These are phyloP conservation scores for Amphimedon queenslandica DNA, from an alignment of 37 sponge, comb jelly and placozoan species.

Conservation along the genomic window DNA sequence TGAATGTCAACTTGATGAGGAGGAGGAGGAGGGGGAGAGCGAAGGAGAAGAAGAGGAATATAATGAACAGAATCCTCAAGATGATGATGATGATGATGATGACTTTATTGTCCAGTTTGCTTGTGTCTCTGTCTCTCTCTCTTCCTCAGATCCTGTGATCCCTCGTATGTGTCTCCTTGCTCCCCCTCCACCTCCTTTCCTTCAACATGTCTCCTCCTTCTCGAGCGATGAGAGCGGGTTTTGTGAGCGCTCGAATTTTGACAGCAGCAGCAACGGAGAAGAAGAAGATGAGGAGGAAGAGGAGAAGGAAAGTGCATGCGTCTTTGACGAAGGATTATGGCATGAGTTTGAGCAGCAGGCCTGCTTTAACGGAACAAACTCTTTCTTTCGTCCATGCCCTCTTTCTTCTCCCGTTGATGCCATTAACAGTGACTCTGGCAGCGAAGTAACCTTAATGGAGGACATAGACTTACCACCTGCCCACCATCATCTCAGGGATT, in stretches of 20 bases:
- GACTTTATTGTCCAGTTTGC: not conserved
- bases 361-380: not conserved
- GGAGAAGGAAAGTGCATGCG: not conserved
- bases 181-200: not conserved
- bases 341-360: conserved; percentile 3
- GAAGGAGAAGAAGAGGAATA: not conserved
- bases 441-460: not conserved
- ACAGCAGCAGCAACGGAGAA: not conserved
- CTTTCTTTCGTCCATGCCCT: not conserved
- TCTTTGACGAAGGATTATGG: conserved; percentile 8
- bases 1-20: too few species aligned
- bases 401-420: not conserved
- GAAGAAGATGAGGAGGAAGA: not conserved
- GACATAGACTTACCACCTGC: not conserved
- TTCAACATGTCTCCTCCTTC: conserved; percentile 1
- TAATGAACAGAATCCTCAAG: not conserved
- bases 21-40: not conserved
- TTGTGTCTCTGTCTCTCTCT: not conserved
- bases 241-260: not conserved
- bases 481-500: not conserved
- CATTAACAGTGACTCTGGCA: not conserved
- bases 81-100: not conserved
- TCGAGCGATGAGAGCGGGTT: conserved; percentile 5
- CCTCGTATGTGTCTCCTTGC: not conserved
- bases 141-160: not conserved